Percentiles rank a stretch among this genome's conserved stretches.
Conservation (phyloP, 2,888 invertebrate genomes). For the Caenorhabditis becei region DNA sequence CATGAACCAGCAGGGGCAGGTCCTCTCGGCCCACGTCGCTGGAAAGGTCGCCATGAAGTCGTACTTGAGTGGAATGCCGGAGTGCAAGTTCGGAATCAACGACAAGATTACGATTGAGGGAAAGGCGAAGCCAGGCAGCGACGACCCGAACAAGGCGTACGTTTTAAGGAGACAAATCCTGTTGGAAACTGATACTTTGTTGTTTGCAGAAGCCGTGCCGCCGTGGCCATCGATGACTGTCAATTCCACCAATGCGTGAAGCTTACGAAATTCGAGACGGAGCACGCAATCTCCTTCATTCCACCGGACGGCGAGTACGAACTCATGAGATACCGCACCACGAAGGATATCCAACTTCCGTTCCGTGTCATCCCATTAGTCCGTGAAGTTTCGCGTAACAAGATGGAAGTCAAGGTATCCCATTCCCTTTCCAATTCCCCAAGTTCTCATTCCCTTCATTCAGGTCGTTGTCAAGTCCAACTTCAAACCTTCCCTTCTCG, state of each 20-base stretch:
- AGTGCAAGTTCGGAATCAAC: constrained; percentile 99
- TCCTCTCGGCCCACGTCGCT: constrained; percentile 98
- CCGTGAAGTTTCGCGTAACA: constrained; percentile 96
- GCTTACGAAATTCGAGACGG: constrained; percentile 99
- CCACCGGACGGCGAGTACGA: constrained; percentile 99
- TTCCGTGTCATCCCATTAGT: constrained; percentile 99
- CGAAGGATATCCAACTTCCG: constrained; percentile 98
- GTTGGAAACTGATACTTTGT: constrained; percentile 34
- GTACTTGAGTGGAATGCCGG: constrained; percentile 99
- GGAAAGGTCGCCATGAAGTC: constrained; percentile 99
- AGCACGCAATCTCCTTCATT: constrained; percentile 99
- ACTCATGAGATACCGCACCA: constrained; percentile 98
- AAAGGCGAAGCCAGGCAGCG: constrained; percentile 85
- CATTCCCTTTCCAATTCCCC: constrained; percentile 2
- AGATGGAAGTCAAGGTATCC: constrained; percentile 95
- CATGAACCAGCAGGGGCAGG: constrained; percentile 99
- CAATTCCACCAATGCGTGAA: constrained; percentile 99
- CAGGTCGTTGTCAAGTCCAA: constrained; percentile 96
- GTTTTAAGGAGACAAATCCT: constrained; percentile 33
- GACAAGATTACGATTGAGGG: constrained; percentile 98
- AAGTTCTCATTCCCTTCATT: constrained; percentile 1
- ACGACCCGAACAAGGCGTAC: constrained; percentile 87
- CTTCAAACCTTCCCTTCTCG: constrained; percentile 97
- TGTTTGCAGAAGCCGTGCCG: constrained; percentile 87
- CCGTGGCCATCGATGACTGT: constrained; percentile 99